These are phyloP conservation scores for Numenius phaeopus DNA, from an alignment of 2,797 vertebrate species.

Conservation along the genomic window DNA sequence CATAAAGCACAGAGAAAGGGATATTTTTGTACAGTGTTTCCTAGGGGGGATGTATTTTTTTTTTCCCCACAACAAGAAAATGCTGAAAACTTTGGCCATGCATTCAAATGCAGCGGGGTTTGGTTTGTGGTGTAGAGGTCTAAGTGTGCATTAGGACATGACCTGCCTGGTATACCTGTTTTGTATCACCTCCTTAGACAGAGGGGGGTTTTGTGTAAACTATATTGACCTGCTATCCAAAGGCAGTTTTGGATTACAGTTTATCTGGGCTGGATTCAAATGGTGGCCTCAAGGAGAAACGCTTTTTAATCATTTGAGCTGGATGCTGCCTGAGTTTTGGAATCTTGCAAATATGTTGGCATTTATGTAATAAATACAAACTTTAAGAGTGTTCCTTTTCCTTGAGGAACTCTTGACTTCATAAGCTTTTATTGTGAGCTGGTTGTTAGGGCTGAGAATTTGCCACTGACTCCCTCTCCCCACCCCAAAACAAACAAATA, in stretches of 20 bases:
- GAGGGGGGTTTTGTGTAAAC: background rate
- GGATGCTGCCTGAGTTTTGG: conserved; percentile 28
- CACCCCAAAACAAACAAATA: conserved; percentile 70
- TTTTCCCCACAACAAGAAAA: background rate
- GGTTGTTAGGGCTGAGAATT: conserved; percentile 66
- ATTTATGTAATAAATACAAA: conserved; percentile 53
- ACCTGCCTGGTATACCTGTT: conserved; percentile 23
- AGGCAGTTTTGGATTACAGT: conserved; percentile 15
- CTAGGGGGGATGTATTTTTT: background rate
- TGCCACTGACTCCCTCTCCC: conserved; percentile 62
- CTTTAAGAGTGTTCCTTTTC: conserved; percentile 21
- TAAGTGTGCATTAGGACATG: background rate
- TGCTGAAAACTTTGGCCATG: background rate
- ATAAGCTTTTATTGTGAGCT: conserved; percentile 51
- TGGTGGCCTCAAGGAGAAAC: conserved; percentile 3
- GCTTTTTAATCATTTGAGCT: background rate
- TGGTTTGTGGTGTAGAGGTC: conserved; percentile 11
- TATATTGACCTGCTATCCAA: background rate
- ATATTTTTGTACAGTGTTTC: conserved; percentile 15
- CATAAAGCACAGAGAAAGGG: conserved; percentile 19
- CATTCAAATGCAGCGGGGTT: conserved; percentile 21
- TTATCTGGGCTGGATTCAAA: conserved; percentile 23
- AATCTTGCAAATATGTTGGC: conserved; percentile 34
- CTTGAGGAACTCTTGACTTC: conserved; percentile 44
- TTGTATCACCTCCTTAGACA: background rate